Evolutionary conservation across 2,797 vertebrate genomes (phyloP), one percentile per base, ranked within the genome.

Genomic region (Balearica regulorum): DNA sequence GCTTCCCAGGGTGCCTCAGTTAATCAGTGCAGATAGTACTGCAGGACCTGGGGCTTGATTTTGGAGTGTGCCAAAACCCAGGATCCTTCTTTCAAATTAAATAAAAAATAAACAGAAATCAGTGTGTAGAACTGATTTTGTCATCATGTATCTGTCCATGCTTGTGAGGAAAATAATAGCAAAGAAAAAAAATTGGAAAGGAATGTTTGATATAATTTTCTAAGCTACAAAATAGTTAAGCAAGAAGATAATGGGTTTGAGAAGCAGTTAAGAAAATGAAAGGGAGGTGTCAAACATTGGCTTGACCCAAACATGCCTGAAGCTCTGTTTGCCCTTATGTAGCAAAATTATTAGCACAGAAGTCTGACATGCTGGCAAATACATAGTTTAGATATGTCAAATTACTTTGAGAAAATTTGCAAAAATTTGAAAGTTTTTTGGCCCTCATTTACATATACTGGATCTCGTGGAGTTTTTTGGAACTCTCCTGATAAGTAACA

Each of bases 401-500:
- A 57, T 39, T 64, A 25, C 64, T 85, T 84, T 26, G 89, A 77
- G 81, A 93, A 85, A 57, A 65, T 43, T 22, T 73, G 65, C 33
- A 65, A 57, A 85, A 86, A 48, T 57, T n/a, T 70, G 41, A 31
- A 84, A 78, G 48, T 20, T 92, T 85, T 83, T 90, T 93, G 44
- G 54, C 78, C n/a, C 16, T 87, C 33, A 70, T 71, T 95, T 94
- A 80, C 83, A 93, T 93, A 70, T 93, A 75, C 60, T 68, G n/a
- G 43, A 61, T 80, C 77, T 90, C 89, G 28, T 19, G 26, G 17
- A 44, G 43, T 5, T 51, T 92, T 86, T 76, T 95, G n/a, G 58
- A 94, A 54, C 73, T 82, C n/a, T 83, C 9, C 65, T 83, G 51
- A 64, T 88, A 91, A 86, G 76, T 91, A 78, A 61, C 90, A 71